phyloP scores from a whole-genome alignment of 2,113 vertebrate species.

The Microcebus murinus region DNA sequence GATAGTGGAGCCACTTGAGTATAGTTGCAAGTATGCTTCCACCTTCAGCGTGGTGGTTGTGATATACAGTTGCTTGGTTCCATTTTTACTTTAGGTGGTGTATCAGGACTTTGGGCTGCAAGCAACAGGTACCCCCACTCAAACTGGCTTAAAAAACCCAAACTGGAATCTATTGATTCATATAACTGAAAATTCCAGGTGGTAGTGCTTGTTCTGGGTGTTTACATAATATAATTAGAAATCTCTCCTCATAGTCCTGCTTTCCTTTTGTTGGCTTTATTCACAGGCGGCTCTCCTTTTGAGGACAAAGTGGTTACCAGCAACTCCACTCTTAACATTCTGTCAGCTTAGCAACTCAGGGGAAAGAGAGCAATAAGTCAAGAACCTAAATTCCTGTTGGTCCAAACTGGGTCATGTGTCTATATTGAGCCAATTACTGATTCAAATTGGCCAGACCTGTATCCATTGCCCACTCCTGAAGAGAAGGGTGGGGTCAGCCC shows the following conservation, averaged over 20 bases:
- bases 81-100: neutral
- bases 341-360: neutral
- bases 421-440: neutral
- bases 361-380: neutral
- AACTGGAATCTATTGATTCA: neutral
- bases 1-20: neutral
- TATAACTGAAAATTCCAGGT: neutral
- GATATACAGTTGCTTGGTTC: neutral
- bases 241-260: neutral
- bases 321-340: neutral
- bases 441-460: neutral
- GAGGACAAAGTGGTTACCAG: neutral
- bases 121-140: neutral
- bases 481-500: neutral
- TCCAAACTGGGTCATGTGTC: neutral
- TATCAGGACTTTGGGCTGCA: neutral
- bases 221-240: neutral
- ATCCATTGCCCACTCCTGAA: neutral
- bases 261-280: conserved; percentile 2
- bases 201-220: neutral
- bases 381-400: neutral
- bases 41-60: neutral
- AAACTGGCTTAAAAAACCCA: neutral
- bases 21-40: neutral
- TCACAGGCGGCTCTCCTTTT: neutral